Evolutionary conservation across 2,797 vertebrate genomes (phyloP).

Genomic region (Mus spretus): DNA sequence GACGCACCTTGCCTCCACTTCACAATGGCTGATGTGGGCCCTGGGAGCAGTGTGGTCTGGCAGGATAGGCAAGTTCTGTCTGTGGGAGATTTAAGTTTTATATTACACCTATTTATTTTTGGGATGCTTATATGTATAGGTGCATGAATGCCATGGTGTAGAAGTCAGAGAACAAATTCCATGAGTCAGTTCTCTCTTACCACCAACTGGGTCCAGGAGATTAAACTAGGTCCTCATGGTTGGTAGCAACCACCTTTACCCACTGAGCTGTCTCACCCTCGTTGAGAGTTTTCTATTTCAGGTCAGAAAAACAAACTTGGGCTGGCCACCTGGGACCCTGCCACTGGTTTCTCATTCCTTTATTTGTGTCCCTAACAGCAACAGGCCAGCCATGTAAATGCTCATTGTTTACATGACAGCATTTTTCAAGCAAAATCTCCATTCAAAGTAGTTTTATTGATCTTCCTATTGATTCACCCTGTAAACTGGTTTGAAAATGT

Average conservation of each 20-base stretch:
- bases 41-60: slow-evolving; percentile 67
- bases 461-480: not conserved
- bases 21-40: not conserved
- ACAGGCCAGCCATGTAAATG: not conserved
- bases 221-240: not conserved
- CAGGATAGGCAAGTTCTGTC: slow-evolving; percentile 66
- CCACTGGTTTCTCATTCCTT: not conserved
- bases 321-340: not conserved
- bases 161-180: not conserved
- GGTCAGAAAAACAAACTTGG: not conserved
- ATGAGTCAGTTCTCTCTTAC: not conserved
- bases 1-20: slow-evolving; percentile 58
- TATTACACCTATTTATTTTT: not conserved
- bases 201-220: not conserved
- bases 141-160: not conserved
- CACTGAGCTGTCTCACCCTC: not conserved
- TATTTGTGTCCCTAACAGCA: slow-evolving; percentile 33
- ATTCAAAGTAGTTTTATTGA: slow-evolving; percentile 29
- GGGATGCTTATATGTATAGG: not conserved
- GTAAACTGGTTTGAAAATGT: not conserved
- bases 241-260: not conserved
- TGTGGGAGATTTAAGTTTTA: not conserved
- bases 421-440: slow-evolving; percentile 11
- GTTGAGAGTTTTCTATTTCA: slow-evolving; percentile 58
- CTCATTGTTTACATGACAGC: slow-evolving; percentile 34